Evolutionary conservation across 2,797 vertebrate genomes (phyloP).

Genomic region (Coracias cyanogaster): DNA sequence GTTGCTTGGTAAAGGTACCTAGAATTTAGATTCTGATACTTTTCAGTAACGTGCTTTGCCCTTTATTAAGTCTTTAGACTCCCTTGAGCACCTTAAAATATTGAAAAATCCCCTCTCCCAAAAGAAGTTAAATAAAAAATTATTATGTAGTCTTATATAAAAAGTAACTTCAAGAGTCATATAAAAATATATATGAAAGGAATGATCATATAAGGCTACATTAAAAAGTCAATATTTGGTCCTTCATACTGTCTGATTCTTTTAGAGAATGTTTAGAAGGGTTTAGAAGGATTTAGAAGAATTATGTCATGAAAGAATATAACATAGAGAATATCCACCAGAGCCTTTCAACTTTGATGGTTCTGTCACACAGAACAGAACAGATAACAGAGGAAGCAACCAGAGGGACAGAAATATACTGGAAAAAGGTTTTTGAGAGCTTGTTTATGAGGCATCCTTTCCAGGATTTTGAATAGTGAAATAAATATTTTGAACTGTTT

Average conservation of each 20-base stretch:
- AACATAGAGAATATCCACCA: not conserved
- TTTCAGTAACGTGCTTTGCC: not conserved
- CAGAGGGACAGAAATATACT: not conserved
- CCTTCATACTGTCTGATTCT: not conserved
- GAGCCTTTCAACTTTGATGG: not conserved
- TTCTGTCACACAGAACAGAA: not conserved
- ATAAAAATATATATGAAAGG: not conserved
- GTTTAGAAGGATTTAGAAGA: not conserved
- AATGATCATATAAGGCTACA: not conserved
- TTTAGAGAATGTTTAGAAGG: not conserved
- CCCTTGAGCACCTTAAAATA: not conserved
- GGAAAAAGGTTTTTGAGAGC: not conserved
- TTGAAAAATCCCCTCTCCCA: fast-evolving
- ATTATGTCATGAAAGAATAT: not conserved
- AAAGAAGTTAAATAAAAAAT: not conserved
- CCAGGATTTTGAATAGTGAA: not conserved
- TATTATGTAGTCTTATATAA: not conserved
- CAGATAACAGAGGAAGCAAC: not conserved
- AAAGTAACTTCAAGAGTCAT: not conserved
- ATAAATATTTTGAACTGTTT: not conserved
- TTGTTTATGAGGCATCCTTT: not conserved
- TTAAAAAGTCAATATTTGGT: not conserved
- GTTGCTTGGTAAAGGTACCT: not conserved
- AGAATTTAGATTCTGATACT: not conserved
- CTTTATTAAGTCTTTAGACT: not conserved